Percentiles rank a stretch among this genome's conserved stretches.
Evolutionary conservation across 2,888 invertebrate genomes (phyloP).

Genomic region (Mythimna pallens): DNA sequence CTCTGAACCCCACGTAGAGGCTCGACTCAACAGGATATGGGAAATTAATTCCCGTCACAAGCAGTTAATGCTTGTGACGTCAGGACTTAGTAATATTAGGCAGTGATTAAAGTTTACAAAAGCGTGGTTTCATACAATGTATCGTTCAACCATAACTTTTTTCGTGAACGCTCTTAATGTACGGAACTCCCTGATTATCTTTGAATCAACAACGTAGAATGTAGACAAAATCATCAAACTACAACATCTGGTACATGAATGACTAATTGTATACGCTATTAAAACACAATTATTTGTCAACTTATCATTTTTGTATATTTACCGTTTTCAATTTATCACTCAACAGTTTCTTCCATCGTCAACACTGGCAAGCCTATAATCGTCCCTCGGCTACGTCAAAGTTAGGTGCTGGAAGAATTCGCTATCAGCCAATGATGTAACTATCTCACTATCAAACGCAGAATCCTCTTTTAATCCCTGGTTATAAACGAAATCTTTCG

Average conservation of each 20-base stretch:
- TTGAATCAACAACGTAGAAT: slow-evolving; percentile 33
- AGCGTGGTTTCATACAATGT: slow-evolving; percentile 34
- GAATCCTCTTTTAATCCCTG: slow-evolving; percentile 86
- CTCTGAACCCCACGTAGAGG: slow-evolving; percentile 34
- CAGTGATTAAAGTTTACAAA: slow-evolving; percentile 15
- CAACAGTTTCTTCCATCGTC: slow-evolving; percentile 43
- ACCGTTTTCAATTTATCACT: slow-evolving; percentile 56
- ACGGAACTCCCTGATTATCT: slow-evolving; percentile 37
- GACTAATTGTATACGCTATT: slow-evolving; percentile 52
- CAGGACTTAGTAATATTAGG: slow-evolving; percentile 8
- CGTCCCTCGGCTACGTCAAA: slow-evolving; percentile 51
- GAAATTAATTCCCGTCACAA: slow-evolving; percentile 13
- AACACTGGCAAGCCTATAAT: slow-evolving; percentile 61
- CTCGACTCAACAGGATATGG: slow-evolving; percentile 36
- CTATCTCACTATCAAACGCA: slow-evolving; percentile 81
- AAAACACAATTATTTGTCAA: slow-evolving; percentile 52
- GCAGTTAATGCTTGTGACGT: slow-evolving; percentile 26
- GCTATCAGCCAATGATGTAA: slow-evolving; percentile 83
- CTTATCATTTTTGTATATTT: slow-evolving; percentile 63
- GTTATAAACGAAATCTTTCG: slow-evolving; percentile 88
- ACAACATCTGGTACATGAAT: slow-evolving; percentile 44
- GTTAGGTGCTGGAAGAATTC: slow-evolving; percentile 54
- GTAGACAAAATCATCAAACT: slow-evolving; percentile 19
- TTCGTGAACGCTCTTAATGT: slow-evolving; percentile 21
- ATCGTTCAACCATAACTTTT: slow-evolving; percentile 40